Conservation (phyloP, 2,113 vertebrate species). For the Piprites chloris region DNA sequence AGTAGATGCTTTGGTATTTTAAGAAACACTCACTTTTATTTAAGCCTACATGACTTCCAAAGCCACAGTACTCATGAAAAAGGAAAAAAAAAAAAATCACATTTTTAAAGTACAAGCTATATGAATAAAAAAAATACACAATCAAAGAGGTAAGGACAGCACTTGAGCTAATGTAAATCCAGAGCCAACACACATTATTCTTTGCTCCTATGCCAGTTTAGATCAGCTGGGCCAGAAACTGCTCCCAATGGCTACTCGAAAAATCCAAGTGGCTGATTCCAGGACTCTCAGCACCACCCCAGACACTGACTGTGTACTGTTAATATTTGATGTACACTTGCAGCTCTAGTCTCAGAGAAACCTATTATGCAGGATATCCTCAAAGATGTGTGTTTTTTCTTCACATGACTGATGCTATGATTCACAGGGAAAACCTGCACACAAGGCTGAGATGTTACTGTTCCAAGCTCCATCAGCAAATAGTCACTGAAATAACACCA, state of each 20-base stretch:
- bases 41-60: neutral
- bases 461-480: slow-evolving; percentile 1
- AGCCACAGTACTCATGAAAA: neutral
- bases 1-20: neutral
- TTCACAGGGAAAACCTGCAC: slow-evolving; percentile 4
- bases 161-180: neutral
- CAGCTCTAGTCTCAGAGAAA: slow-evolving; percentile 7
- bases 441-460: neutral
- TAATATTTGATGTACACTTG: neutral
- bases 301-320: neutral
- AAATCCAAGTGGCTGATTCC: neutral
- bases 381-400: neutral
- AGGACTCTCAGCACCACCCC: neutral
- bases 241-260: neutral
- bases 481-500: neutral
- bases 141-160: neutral
- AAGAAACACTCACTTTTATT: neutral
- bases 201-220: neutral
- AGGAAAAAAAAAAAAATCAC: neutral
- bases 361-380: neutral
- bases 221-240: neutral
- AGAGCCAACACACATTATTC: neutral
- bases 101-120: neutral
- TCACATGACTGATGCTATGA: neutral
- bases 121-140: neutral